Percentiles rank a stretch among this genome's conserved stretches.
phyloP scores from a whole-genome alignment of 2,113 vertebrate species.

The Gymnobelideus leadbeateri region DNA sequence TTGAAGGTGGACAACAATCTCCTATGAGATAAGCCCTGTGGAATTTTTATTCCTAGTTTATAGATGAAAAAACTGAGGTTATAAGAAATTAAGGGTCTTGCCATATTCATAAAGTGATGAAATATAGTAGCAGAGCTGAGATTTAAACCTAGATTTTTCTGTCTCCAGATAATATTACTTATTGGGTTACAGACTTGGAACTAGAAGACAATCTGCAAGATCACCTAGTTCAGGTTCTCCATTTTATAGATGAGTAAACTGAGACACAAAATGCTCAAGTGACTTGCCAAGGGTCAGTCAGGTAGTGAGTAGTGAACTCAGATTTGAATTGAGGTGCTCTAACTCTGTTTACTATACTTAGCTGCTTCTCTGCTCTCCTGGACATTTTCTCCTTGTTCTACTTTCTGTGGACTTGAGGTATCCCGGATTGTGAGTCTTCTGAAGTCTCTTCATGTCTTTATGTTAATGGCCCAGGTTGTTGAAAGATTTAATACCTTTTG shows the following conservation, averaged over 20 bases:
- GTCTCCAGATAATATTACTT: too few relatives aligned
- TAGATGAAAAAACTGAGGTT: slow-evolving; percentile 1
- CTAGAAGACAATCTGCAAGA: not conserved
- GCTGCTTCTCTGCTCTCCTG: too few relatives aligned
- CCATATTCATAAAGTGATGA: not conserved
- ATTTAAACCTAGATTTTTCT: not conserved
- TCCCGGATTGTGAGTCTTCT: too few relatives aligned
- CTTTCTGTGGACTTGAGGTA: too few relatives aligned
- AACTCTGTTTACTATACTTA: too few relatives aligned
- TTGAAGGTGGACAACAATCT: not conserved
- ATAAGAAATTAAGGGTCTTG: slow-evolving; percentile 1
- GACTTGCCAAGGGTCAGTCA: not conserved
- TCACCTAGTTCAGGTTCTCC: too few relatives aligned
- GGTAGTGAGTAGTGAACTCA: not conserved
- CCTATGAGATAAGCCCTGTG: not conserved
- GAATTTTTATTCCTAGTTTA: not conserved
- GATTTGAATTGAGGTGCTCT: not conserved
- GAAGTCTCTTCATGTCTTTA: too few relatives aligned
- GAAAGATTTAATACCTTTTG: too few relatives aligned
- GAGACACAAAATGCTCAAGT: not conserved
- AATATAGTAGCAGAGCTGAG: not conserved
- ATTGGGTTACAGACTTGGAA: not conserved
- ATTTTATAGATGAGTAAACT: not conserved
- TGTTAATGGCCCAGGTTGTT: too few relatives aligned
- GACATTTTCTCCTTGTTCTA: too few relatives aligned